These are phyloP conservation scores for Drosophila merina DNA, from an alignment of 2,888 invertebrate species.

Conservation along the genomic window DNA sequence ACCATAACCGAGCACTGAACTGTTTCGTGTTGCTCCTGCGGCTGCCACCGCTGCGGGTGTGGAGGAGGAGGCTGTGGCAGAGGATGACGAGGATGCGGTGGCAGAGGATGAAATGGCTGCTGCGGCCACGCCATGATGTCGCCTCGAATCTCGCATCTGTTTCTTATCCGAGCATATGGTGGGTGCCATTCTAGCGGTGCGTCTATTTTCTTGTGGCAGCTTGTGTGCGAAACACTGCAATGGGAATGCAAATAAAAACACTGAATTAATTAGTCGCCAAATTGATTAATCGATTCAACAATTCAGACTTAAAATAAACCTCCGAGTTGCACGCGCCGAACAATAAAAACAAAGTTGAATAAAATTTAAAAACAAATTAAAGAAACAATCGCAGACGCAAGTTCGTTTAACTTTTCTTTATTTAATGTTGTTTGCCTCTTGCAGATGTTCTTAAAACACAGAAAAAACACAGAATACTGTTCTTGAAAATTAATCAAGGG, in stretches of 20 bases:
- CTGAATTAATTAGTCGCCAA: constrained; percentile 58
- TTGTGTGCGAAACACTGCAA: constrained; percentile 30
- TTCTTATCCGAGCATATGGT: constrained; percentile 83
- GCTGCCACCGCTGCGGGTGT: constrained; percentile 15
- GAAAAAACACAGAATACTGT: constrained; percentile 6
- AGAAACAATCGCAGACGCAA: constrained; percentile 28
- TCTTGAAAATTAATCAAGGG: not conserved
- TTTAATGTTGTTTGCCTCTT: not conserved
- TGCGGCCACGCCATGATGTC: constrained; percentile 49
- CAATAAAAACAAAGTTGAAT: constrained; percentile 35
- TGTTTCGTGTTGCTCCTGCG: constrained; percentile 31
- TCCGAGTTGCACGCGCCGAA: constrained; percentile 28
- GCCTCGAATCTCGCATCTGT: constrained; percentile 61
- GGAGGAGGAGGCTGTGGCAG: constrained; percentile 11
- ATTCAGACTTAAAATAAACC: constrained; percentile 28
- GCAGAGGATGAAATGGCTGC: constrained; percentile 23
- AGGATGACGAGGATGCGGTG: constrained; percentile 11
- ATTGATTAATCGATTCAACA: constrained; percentile 62
- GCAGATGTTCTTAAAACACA: constrained; percentile 5
- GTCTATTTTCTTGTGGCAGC: constrained; percentile 11
- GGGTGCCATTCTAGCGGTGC: constrained; percentile 77
- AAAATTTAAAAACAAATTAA: constrained; percentile 35
- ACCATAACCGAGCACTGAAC: constrained; percentile 48
- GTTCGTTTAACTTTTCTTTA: constrained; percentile 20
- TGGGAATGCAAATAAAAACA: constrained; percentile 25